Conservation (phyloP, 2,113 vertebrate genomes). For the Morone saxatilis region DNA sequence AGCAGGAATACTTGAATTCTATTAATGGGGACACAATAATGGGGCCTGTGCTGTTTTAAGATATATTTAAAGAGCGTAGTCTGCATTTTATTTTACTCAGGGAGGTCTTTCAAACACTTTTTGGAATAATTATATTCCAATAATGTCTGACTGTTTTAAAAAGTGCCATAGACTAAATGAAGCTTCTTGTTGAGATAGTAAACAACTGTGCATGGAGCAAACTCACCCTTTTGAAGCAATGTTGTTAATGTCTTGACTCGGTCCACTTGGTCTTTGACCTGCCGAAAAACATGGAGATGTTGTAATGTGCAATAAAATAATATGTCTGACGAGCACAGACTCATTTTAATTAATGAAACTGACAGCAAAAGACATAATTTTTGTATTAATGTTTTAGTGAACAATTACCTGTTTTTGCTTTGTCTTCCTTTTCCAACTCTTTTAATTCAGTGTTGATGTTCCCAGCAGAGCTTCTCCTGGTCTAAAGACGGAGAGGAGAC, state of each 20-base stretch:
- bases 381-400: background rate
- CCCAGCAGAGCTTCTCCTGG: slow-evolving; percentile 26
- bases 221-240: slow-evolving; percentile 64
- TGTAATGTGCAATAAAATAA: slow-evolving; percentile 5
- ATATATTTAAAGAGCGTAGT: background rate
- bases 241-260: slow-evolving; percentile 17
- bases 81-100: slow-evolving; percentile 51
- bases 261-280: slow-evolving; percentile 38
- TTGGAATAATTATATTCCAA: background rate
- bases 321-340: background rate
- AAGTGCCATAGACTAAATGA: background rate
- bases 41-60: background rate
- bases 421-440: slow-evolving; percentile 12
- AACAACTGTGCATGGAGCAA: background rate
- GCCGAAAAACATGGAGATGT: slow-evolving; percentile 31
- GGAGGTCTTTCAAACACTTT: slow-evolving; percentile 18
- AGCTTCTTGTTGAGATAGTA: background rate
- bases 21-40: background rate
- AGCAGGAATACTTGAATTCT: slow-evolving; percentile 42
- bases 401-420: slow-evolving; percentile 36
- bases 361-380: background rate
- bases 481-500: slow-evolving; percentile 35
- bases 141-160: background rate
- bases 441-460: slow-evolving; percentile 20
- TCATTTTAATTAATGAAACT: background rate